These are phyloP conservation scores for Eira barbara DNA, from an alignment of 2,113 vertebrate genomes.

Conservation along the genomic window DNA sequence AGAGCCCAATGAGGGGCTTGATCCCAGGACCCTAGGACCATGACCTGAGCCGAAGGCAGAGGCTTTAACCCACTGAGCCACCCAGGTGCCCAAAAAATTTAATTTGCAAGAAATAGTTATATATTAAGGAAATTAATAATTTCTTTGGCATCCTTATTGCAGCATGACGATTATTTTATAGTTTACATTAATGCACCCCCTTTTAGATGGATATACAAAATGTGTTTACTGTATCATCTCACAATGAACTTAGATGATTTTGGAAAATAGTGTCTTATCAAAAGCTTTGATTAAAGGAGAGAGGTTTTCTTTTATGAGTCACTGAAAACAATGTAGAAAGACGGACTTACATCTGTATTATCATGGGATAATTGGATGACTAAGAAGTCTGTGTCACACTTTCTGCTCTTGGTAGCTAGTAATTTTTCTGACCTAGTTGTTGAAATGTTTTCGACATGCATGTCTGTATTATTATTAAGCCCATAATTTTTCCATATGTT, in stretches of 20 bases:
- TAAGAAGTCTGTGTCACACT: neutral
- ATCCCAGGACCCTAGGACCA: too few relatives aligned
- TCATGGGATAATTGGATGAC: neutral
- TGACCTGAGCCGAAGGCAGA: too few relatives aligned
- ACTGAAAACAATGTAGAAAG: neutral
- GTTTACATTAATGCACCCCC: neutral
- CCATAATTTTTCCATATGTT: neutral
- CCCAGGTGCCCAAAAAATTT: neutral
- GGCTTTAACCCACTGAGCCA: too few relatives aligned
- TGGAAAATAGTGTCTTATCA: neutral
- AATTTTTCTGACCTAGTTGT: neutral
- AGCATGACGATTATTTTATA: neutral
- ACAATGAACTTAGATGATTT: neutral
- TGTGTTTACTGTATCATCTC: neutral
- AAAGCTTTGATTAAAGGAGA: neutral
- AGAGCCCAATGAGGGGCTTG: fast-evolving
- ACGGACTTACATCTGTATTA: neutral
- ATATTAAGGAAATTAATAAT: neutral
- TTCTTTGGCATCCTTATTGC: neutral
- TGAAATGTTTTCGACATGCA: neutral
- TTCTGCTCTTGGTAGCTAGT: neutral
- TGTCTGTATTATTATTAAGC: neutral
- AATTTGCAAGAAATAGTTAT: neutral
- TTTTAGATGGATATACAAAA: neutral
- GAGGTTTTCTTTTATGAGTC: neutral